A percentile compares a stretch with the other conserved stretches of the same genome.
These are phyloP conservation scores for Macrobrachium rosenbergii DNA, from an alignment of 1,140 invertebrate genomes.

Conservation along the genomic window DNA sequence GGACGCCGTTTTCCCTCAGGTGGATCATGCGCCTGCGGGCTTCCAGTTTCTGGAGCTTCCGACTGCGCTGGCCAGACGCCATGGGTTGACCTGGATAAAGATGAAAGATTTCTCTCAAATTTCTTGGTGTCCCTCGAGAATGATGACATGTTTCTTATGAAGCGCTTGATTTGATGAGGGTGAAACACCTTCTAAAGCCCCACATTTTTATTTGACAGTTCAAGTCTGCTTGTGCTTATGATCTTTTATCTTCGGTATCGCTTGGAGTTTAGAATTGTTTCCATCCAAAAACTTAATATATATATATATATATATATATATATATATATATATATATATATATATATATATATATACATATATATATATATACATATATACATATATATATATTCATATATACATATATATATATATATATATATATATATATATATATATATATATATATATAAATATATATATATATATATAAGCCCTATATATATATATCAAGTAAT, in stretches of 20 bases:
- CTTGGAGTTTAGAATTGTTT: no score
- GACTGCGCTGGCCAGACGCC: no score
- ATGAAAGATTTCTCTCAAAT: no score
- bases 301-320: background rate
- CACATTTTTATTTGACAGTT: background rate
- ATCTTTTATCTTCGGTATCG: no score
- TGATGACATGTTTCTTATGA: no score
- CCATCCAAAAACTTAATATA: background rate
- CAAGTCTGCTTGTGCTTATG: no score
- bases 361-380: constrained; percentile 6
- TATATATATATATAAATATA: constrained; percentile 5
- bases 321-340: background rate
- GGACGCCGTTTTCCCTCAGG: no score
- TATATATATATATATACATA: background rate
- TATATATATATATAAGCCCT: background rate
- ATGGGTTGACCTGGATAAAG: no score
- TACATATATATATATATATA: constrained; percentile 21
- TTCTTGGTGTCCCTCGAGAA: no score
- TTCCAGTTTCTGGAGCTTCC: no score
- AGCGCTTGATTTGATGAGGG: no score
- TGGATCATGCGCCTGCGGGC: no score
- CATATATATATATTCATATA: background rate
- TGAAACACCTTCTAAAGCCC: background rate
- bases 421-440: constrained; percentile 14
- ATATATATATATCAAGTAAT: background rate